Evolutionary conservation across 2,113 vertebrate species (phyloP).

Genomic region (Dunckerocampus dactyliophorus): DNA sequence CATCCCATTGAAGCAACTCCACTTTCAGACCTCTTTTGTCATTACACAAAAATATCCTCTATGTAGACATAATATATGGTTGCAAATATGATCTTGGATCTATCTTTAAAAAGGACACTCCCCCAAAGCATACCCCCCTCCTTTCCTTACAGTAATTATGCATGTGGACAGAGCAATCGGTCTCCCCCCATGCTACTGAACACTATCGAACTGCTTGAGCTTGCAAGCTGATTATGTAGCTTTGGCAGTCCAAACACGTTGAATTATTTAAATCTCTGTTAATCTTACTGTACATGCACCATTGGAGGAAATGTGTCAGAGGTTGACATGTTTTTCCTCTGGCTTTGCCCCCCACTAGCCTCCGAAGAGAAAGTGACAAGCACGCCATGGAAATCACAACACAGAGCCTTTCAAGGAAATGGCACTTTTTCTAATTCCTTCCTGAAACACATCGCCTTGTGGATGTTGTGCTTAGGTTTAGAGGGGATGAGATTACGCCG

Average conservation of each 20-base stretch:
- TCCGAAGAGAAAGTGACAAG: slow-evolving; percentile 40
- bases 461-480: slow-evolving; percentile 38
- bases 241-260: slow-evolving; percentile 77
- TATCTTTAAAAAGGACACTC: slow-evolving; percentile 61
- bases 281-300: slow-evolving; percentile 74
- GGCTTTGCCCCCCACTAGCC: slow-evolving; percentile 38
- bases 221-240: slow-evolving; percentile 77
- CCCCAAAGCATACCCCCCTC: slow-evolving; percentile 34
- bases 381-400: slow-evolving; percentile 34
- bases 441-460: slow-evolving; percentile 19
- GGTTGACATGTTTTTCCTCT: slow-evolving; percentile 60
- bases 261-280: slow-evolving; percentile 88
- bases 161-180: slow-evolving; percentile 65
- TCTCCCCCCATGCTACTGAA: slow-evolving; percentile 45
- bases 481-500: slow-evolving; percentile 41
- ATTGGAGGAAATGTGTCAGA: slow-evolving; percentile 75
- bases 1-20: slow-evolving; percentile 5
- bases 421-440: slow-evolving; percentile 37
- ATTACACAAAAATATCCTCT: slow-evolving; percentile 17
- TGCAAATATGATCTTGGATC: slow-evolving; percentile 46
- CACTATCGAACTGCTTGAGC: slow-evolving; percentile 68
- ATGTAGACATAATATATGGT: slow-evolving; percentile 28
- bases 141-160: slow-evolving; percentile 74
- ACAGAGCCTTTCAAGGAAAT: slow-evolving; percentile 47
- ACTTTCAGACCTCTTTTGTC: slow-evolving; percentile 19